Conservation (phyloP, 2,888 invertebrate genomes). For the Crocallis elinguaria region DNA sequence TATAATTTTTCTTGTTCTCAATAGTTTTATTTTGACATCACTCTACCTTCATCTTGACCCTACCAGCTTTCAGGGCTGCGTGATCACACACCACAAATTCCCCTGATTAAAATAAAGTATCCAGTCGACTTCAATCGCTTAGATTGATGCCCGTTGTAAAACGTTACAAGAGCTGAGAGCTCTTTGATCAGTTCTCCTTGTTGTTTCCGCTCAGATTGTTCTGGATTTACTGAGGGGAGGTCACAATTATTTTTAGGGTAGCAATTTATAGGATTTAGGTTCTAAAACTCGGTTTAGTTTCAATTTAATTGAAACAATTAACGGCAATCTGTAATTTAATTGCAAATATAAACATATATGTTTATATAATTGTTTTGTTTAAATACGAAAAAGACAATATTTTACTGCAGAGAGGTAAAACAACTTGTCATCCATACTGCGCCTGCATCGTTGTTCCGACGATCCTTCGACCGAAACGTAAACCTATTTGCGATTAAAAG, state of each 20-base stretch:
- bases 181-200: slow-evolving; percentile 31
- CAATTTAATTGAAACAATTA: too few relatives aligned
- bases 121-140: slow-evolving; percentile 20
- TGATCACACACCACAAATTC: slow-evolving; percentile 9
- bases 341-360: too few relatives aligned
- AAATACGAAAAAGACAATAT: too few relatives aligned
- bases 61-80: neutral
- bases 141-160: slow-evolving; percentile 28
- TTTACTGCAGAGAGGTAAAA: too few relatives aligned
- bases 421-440: too few relatives aligned
- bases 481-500: too few relatives aligned
- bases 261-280: too few relatives aligned
- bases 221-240: slow-evolving; percentile 15
- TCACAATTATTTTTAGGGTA: slow-evolving; percentile 5
- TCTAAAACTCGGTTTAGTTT: too few relatives aligned
- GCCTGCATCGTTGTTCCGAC: too few relatives aligned
- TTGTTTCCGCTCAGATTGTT: slow-evolving; percentile 15
- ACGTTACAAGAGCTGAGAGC: slow-evolving; percentile 8
- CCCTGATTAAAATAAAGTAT: slow-evolving; percentile 16
- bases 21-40: neutral
- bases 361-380: too few relatives aligned
- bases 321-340: too few relatives aligned
- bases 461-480: too few relatives aligned
- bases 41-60: slow-evolving; percentile 3
- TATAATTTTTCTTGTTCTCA: neutral